Evolutionary conservation across 1,140 invertebrate genomes (phyloP), one percentile per base, ranked within the genome.

Genomic region (Samia ricini): DNA sequence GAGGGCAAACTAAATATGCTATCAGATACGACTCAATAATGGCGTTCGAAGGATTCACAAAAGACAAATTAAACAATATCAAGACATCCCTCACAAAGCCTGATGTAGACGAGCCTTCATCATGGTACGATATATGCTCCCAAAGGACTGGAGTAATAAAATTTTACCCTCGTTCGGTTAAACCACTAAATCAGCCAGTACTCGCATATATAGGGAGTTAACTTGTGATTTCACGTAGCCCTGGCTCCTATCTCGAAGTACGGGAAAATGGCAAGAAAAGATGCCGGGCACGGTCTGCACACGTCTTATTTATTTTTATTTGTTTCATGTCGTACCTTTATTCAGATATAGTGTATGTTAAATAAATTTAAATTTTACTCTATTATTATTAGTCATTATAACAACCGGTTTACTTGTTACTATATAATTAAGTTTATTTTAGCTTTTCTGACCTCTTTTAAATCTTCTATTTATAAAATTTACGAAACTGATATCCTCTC

Each of bases 271-370:
- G 74, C 59, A 75, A 79, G 77, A 77, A 83, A 80, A 83, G 77
- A 81, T 81, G 74, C 77, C 79, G 74, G 56, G 69, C 69, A 66
- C 69, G 68, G 63, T 73, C 63, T 70, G 62, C 65, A 51, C 56
- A 69, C 52, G 69, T 69, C 72, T 85, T 87, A 82, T 87, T 86
- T 86, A 86, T 83, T 85, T 87, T 82, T 87, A 82, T 81, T 83
- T 68, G 67, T 69, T 60, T 29, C 26, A 20, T 63, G 56, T 59
- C 49, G 59, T 18, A 21, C 55, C 58, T 33, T 54, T 59, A 64
- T 64, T 56, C 61, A 63, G 65, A 56, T 61, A 42, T 54, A 60
- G 68, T 56, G 68, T 66, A 68, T 66, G 69, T 64, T 61, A 66
- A 63, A 66, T 72, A 66, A 66, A 72, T 61, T 59, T 55, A 61